Evolutionary conservation across 2,888 invertebrate genomes (phyloP), one percentile per base, ranked within the genome.

Genomic region (Perithous albicinctus): DNA sequence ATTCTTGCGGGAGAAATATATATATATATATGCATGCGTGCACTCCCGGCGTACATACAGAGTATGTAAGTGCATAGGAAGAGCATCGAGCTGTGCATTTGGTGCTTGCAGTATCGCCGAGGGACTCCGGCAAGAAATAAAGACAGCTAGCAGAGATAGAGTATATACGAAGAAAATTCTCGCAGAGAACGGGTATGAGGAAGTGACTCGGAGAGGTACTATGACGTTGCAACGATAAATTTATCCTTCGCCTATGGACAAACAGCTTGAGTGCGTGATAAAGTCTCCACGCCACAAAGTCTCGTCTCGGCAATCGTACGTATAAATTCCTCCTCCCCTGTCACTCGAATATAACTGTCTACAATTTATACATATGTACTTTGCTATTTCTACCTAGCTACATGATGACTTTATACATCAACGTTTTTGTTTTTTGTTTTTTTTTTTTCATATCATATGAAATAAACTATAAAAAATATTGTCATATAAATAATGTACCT

Each of bases 1-100:
- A 88, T 88, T 88, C 86, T 72, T 70, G 51, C 15, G 54, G 59
- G 76, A 84, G 83, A 86, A 80, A 82, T n/a, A n/a, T n/a, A n/a
- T n/a, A n/a, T n/a, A n/a, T 35, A 56, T 78, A 46, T 56, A 12
- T 80, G 70, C 59, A 64, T 59, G 61, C 61, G 63, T 69, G 70
- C 23, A 77, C 43, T 73, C 61, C n/a, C 41, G 69, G 46, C 20
- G 35, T 51, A 18, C 20, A 56, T 56, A 41, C 26, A 5, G 12
- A 0, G 43, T 46, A 29, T 54, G 15, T 56, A 73, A 48, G 76
- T 61, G 26, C 20, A 69, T 38, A 56, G 56, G 15, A 77, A 41
- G 51, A 83, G 69, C 48, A 70, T 70, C 51, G 72, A 67, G 43
- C 38, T 35, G 54, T 51, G 54, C 54, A 59, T 67, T 75, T 61